Percentiles rank a stretch among this genome's conserved stretches.
Evolutionary conservation across 2,113 vertebrate species (phyloP).

Genomic region (Prochilodus magdalenae): DNA sequence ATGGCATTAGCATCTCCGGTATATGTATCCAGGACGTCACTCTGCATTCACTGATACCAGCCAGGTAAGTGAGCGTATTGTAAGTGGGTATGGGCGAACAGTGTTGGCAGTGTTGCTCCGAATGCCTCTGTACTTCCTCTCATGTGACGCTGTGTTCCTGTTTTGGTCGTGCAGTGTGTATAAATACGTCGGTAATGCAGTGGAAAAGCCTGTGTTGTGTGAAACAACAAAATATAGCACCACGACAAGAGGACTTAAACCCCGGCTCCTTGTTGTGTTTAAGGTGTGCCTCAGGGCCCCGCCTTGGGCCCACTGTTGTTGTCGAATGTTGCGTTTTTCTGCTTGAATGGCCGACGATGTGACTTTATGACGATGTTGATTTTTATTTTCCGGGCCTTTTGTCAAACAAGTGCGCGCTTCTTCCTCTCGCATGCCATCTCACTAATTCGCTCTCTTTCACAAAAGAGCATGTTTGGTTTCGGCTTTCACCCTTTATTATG

Average conservation of each 20-base stretch:
- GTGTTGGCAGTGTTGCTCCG: not conserved
- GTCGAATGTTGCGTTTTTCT: not conserved
- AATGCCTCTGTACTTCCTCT: not conserved
- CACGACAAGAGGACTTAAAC: not conserved
- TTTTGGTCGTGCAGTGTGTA: not conserved
- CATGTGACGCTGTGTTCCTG: not conserved
- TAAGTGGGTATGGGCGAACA: not conserved
- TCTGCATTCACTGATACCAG: not conserved
- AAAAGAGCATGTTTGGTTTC: not conserved
- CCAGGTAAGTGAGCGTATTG: not conserved
- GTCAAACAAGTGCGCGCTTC: not conserved
- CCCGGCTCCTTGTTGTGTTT: no score
- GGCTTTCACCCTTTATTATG: constrained; percentile 13
- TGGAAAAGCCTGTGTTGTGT: no score
- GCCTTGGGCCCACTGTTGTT: not conserved
- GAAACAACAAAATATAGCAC: not conserved
- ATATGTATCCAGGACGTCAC: not conserved
- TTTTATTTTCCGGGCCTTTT: not conserved
- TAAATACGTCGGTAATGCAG: no score
- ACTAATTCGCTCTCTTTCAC: not conserved
- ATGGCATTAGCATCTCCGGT: not conserved
- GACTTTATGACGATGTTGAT: not conserved
- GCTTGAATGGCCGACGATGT: not conserved
- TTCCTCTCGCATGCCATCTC: not conserved
- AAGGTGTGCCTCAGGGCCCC: not conserved